Evolutionary conservation across 2,797 vertebrate species (phyloP), one percentile per base, ranked within the genome.

Genomic region (Todus mexicanus): DNA sequence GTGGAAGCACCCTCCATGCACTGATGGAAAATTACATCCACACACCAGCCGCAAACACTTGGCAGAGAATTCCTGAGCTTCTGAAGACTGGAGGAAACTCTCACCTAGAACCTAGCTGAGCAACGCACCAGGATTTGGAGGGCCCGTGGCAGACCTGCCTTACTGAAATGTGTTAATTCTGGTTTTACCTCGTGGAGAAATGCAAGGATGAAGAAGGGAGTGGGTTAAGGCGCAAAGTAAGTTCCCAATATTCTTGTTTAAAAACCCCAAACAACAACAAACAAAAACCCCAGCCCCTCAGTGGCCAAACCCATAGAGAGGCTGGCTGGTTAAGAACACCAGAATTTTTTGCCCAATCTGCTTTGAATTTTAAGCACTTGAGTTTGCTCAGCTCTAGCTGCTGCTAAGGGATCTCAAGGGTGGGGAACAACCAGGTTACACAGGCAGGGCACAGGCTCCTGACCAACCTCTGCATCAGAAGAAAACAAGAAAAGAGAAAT

Each of bases 161-260:
- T 10, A 9, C 47, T 85, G 94, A 96, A 93, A 93, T 77, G 45
- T 60, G 22, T 75, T 87, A 60, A 63, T 93, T 95, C 83, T 82
- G 37, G 60, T 69, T 65, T 45, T 56, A 75, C 19, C 56, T 31
- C 31, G 33, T 3, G 8, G 59, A 81, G 73, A 76, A 89, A 84
- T 33, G 64, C 19, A n/a, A 81, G 23, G n/a, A 75, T 42, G 69
- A 51, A 75, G 60, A 76, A 89, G 26, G 37, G 70, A 87, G 29
- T 8, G 26, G 14, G n/a, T 75, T 63, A 84, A 69, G 29, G 69
- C 75, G 89, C 31, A 80, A 79, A 71, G 10, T 40, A 43, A 57
- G 18, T 78, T 70, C 51, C 45, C 18, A 35, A 64, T 74, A 82
- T 7, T 70, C 25, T 85, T 80, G 37, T 13, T 47, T 56, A 56